Evolutionary conservation across 2,888 invertebrate genomes (phyloP), one percentile per base, ranked within the genome.

Genomic region (Lycia hirtaria): DNA sequence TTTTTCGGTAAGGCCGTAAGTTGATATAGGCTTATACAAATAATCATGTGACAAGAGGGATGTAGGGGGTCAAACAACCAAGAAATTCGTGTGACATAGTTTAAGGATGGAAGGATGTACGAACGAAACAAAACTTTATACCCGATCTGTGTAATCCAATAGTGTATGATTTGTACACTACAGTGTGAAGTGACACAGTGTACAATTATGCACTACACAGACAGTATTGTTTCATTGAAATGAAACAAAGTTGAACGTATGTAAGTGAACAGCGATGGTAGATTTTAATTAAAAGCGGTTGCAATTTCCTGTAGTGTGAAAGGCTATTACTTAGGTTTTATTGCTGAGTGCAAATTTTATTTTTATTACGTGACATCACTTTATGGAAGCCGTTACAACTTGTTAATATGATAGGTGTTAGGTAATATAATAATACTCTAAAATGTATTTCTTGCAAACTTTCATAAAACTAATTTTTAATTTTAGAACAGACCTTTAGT

Each of bases 211-310:
- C 37, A 24, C 68, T 65, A n/a, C n/a, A n/a, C n/a, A n/a, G n/a
- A n/a, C n/a, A n/a, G 68, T 73, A 64, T 65, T 64, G 70, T 70
- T 69, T 69, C 71, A 76, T 73, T 75, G 65, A 76, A 72, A 72
- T 67, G 67, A 68, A 75, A 73, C 68, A 56, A 53, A 61, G 54
- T 52, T 55, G 55, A 49, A 55, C 52, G 51, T 51, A 45, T 49
- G 52, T 50, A 14, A 6, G n/a, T 22, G 22, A 43, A 19, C 33
- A 40, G 32, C 40, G 62, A 65, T 45, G 58, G 52, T 55, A 58
- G 59, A 48, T 52, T 67, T 71, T 67, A 68, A 64, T 59, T 65
- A 68, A 58, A 55, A 59, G 54, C 45, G 64, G 65, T 72, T 69
- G 72, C 68, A 66, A 70, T 75, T 76, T 73, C 71, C 69, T 74